Conservation (phyloP, 92 coral and sea anemone genomes). For the Epizoanthus scotinus region DNA sequence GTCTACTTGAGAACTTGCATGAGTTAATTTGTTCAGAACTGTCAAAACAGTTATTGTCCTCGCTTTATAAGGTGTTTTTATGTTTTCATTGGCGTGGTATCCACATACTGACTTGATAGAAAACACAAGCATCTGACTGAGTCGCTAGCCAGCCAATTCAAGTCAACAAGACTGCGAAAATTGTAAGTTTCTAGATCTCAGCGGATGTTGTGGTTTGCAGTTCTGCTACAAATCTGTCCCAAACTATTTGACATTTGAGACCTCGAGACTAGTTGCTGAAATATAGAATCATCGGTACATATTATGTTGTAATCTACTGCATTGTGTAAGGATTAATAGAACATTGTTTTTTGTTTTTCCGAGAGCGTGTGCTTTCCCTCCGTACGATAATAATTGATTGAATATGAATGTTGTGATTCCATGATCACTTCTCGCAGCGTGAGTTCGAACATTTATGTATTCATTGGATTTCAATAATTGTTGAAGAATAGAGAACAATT, state of each 20-base stretch:
- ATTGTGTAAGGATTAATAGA: not conserved
- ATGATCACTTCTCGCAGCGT: not conserved
- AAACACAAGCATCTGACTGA: no score
- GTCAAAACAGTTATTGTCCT: conserved; percentile 16
- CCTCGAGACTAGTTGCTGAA: not conserved
- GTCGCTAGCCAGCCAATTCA: no score
- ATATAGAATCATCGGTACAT: not conserved
- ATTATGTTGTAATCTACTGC: not conserved
- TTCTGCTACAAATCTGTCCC: not conserved
- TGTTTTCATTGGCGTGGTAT: conserved; percentile 24
- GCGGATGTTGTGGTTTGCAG: no score
- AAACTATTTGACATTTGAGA: not conserved
- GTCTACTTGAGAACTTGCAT: not conserved
- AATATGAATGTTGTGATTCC: not conserved
- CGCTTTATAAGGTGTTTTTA: not conserved
- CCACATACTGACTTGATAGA: not conserved
- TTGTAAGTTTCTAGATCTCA: no score
- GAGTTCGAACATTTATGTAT: not conserved
- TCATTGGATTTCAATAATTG: not conserved
- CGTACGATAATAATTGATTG: no score
- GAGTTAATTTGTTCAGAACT: not conserved
- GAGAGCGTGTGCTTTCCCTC: not conserved
- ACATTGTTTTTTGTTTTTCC: conserved; percentile 16
- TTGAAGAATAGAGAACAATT: conserved; percentile 7
- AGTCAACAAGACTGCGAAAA: no score